Percentiles rank a stretch among this genome's conserved stretches.
phyloP scores from a whole-genome alignment of 2,797 vertebrate species.

The Brachyalestes nurse region DNA sequence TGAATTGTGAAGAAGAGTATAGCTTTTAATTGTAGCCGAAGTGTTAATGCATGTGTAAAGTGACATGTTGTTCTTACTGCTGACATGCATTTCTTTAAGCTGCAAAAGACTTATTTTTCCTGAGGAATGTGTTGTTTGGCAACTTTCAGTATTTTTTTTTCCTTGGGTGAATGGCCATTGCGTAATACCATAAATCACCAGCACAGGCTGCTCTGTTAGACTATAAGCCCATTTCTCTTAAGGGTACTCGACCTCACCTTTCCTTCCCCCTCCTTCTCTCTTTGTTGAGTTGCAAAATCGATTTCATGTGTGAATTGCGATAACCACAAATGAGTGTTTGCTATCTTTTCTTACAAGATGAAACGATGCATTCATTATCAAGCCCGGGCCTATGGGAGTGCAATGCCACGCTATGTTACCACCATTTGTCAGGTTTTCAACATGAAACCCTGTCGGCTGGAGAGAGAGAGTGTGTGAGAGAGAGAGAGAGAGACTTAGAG shows the following conservation, averaged over 20 bases:
- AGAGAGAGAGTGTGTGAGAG: constrained; percentile 55
- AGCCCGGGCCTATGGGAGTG: constrained; percentile 69
- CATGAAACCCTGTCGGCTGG: constrained; percentile 77
- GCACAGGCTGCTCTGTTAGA: constrained; percentile 45
- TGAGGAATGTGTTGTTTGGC: constrained; percentile 48
- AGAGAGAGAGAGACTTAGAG: too few relatives aligned
- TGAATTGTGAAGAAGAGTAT: not conserved
- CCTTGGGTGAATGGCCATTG: constrained; percentile 44
- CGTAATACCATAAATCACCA: constrained; percentile 49
- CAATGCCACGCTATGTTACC: constrained; percentile 78
- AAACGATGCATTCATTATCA: constrained; percentile 83
- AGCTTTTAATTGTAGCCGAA: constrained; percentile 11
- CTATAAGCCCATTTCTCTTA: constrained; percentile 52
- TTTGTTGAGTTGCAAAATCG: constrained; percentile 75
- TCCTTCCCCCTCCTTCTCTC: not conserved
- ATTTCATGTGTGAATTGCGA: constrained; percentile 85
- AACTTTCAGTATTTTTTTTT: constrained; percentile 50
- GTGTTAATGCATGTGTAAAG: constrained; percentile 12
- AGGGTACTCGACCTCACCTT: constrained; percentile 44
- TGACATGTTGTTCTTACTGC: constrained; percentile 34
- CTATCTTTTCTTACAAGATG: constrained; percentile 76
- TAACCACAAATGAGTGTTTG: constrained; percentile 83
- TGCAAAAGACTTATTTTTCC: constrained; percentile 6
- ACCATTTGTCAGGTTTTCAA: constrained; percentile 83
- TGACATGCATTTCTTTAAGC: constrained; percentile 31